Evolutionary conservation across 2,888 invertebrate species (phyloP).

Genomic region (Tolmerus cingulatus): DNA sequence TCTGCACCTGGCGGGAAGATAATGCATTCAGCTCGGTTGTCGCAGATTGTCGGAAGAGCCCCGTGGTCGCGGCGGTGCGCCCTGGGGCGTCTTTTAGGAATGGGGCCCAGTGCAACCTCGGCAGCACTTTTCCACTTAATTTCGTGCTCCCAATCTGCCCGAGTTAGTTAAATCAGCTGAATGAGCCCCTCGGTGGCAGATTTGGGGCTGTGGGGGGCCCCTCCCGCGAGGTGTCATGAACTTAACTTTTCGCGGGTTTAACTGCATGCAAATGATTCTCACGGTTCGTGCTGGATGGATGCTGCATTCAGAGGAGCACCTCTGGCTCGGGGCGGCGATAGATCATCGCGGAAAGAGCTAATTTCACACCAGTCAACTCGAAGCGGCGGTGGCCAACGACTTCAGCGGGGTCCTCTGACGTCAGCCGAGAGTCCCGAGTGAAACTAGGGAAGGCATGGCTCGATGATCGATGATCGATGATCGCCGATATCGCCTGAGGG

Average conservation of each 20-base stretch:
- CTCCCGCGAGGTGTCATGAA: background rate
- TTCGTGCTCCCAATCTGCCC: background rate
- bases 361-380: background rate
- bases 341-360: conserved; percentile 4
- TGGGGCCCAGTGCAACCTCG: background rate
- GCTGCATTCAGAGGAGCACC: background rate
- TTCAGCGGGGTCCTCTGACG: background rate
- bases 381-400: background rate
- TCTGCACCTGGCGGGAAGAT: background rate
- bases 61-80: background rate
- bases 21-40: background rate
- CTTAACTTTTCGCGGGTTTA: background rate
- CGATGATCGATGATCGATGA: background rate
- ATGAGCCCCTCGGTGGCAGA: background rate
- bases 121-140: conserved; percentile 6
- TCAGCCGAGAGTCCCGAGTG: background rate
- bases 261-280: background rate
- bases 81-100: background rate
- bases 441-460: background rate
- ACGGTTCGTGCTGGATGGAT: background rate
- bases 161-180: conserved; percentile 5
- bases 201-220: background rate
- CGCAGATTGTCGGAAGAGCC: background rate
- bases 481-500: background rate
- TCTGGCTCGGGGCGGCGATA: background rate